Evolutionary conservation across 1,140 invertebrate genomes (phyloP).

Genomic region (Conus betulinus): DNA sequence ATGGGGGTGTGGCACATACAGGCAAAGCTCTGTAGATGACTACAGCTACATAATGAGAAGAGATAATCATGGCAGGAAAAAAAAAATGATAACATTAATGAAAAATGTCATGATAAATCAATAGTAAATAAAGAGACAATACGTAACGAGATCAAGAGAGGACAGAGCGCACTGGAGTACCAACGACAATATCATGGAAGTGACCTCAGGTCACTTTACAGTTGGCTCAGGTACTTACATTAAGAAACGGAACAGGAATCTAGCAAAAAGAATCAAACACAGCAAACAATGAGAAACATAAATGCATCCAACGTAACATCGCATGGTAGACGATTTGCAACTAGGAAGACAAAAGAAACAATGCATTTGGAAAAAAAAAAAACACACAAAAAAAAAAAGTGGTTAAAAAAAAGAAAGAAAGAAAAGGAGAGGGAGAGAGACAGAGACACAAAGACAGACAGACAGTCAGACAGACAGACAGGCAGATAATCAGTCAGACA

Average conservation of each 20-base stretch:
- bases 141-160: background rate
- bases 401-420: background rate
- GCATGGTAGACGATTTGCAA: background rate
- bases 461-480: no score
- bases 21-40: background rate
- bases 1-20: background rate
- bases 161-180: background rate
- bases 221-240: conserved; percentile 21
- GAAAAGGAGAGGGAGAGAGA: background rate
- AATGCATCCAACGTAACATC: background rate
- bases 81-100: no score
- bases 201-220: background rate
- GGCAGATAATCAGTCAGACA: no score
- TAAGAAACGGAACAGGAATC: conserved; percentile 40
- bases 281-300: conserved; percentile 11
- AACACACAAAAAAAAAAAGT: background rate
- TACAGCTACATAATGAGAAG: no score
- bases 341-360: background rate
- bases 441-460: background rate
- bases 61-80: no score
- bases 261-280: conserved; percentile 34
- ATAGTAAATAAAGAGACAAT: no score
- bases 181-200: background rate
- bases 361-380: background rate
- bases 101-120: no score